Percentiles rank a stretch among this genome's conserved stretches.
Evolutionary conservation across 2,797 vertebrate species (phyloP).

Genomic region (Takifugu ocellatus): DNA sequence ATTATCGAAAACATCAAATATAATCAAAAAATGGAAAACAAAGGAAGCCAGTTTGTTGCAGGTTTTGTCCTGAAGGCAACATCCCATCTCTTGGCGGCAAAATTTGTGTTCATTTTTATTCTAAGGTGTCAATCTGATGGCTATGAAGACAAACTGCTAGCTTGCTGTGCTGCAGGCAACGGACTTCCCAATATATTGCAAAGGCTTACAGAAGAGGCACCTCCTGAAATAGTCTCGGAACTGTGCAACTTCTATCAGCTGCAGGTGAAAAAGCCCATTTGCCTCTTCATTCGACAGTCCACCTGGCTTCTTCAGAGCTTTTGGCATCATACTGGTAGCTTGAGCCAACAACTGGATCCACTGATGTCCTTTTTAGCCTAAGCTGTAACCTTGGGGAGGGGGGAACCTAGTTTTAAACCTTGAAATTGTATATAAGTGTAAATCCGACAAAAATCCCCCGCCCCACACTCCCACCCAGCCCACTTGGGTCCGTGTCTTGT

Average conservation of each 20-base stretch:
- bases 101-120: no score
- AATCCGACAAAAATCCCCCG: conserved; percentile 89
- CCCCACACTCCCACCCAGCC: conserved; percentile 64
- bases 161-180: no score
- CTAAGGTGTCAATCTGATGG: no score
- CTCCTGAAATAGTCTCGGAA: no score
- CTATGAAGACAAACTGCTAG: no score
- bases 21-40: no score
- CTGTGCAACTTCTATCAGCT: not conserved
- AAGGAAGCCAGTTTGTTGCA: no score
- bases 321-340: conserved; percentile 15
- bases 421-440: conserved; percentile 96
- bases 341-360: conserved; percentile 3
- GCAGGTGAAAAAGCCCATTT: conserved; percentile 23
- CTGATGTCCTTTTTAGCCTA: conserved; percentile 39
- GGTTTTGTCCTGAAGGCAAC: no score
- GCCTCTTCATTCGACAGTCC: conserved; percentile 32
- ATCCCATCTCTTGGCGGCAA: no score
- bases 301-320: conserved; percentile 6
- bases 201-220: no score
- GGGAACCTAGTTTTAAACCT: conserved; percentile 72
- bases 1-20: no score
- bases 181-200: no score
- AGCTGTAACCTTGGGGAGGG: conserved; percentile 79
- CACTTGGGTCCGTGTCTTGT: conserved; percentile 51